Percentiles rank a stretch among this genome's conserved stretches.
Conservation (phyloP, 2,888 invertebrate species). For the Siphlonurus alternatus region DNA sequence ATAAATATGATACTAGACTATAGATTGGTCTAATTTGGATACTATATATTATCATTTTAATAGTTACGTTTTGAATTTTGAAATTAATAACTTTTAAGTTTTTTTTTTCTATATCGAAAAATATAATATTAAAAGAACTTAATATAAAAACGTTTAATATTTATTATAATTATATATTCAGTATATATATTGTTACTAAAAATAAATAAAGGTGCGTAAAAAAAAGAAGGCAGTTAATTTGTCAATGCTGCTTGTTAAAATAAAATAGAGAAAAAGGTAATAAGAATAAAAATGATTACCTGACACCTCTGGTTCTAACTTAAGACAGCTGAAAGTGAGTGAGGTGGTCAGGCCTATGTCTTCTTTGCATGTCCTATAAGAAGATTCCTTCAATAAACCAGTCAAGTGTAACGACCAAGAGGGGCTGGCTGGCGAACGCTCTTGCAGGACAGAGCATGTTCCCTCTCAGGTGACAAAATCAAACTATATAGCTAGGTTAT, state of each 20-base stretch:
- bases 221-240: not conserved
- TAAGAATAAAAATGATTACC: not conserved
- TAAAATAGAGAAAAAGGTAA: not conserved
- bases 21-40: too few relatives aligned
- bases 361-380: not conserved
- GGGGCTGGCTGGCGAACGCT: not conserved
- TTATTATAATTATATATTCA: too few relatives aligned
- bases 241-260: not conserved
- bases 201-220: too few relatives aligned
- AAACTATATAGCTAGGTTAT: not conserved
- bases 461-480: not conserved
- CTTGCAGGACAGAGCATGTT: too few relatives aligned
- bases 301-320: not conserved
- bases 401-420: not conserved
- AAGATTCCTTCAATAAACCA: not conserved
- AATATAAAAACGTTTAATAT: too few relatives aligned
- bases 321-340: not conserved
- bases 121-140: too few relatives aligned
- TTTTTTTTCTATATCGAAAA: too few relatives aligned
- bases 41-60: too few relatives aligned
- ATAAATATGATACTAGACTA: too few relatives aligned
- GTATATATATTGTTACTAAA: too few relatives aligned
- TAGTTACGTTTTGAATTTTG: too few relatives aligned
- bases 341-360: not conserved
- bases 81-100: too few relatives aligned